Conservation (phyloP, 2,888 invertebrate genomes). For the Leucophenga montana region DNA sequence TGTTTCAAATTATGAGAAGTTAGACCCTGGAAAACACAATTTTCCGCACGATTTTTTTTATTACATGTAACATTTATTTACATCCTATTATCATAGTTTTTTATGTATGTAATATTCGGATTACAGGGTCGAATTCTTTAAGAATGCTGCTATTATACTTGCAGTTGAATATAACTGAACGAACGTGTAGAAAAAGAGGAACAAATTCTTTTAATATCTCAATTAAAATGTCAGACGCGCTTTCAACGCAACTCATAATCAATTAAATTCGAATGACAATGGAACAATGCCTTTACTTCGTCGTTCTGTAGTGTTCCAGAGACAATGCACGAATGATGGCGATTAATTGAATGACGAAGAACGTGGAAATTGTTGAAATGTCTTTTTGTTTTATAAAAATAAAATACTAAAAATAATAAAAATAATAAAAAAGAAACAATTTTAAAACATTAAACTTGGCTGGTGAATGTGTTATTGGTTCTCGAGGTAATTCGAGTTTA, state of each 20-base stretch:
- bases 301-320: neutral
- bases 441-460: no score
- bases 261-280: constrained; percentile 48
- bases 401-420: neutral
- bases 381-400: constrained; percentile 18
- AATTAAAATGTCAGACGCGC: constrained; percentile 59
- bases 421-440: no score
- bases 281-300: constrained; percentile 4
- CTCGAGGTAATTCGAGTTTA: constrained; percentile 8
- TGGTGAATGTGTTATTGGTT: neutral
- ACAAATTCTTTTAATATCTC: constrained; percentile 34
- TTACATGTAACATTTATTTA: neutral
- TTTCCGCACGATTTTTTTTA: no score
- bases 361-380: constrained; percentile 26
- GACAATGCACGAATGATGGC: neutral
- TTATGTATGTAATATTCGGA: neutral
- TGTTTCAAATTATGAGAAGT: no score
- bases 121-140: no score
- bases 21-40: no score
- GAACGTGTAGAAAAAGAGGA: no score
- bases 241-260: constrained; percentile 54
- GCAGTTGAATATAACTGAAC: no score
- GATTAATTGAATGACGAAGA: constrained; percentile 5
- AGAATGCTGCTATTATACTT: no score
- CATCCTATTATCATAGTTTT: neutral